phyloP scores from a whole-genome alignment of 2,113 vertebrate species.

The Pygoscelis adeliae region DNA sequence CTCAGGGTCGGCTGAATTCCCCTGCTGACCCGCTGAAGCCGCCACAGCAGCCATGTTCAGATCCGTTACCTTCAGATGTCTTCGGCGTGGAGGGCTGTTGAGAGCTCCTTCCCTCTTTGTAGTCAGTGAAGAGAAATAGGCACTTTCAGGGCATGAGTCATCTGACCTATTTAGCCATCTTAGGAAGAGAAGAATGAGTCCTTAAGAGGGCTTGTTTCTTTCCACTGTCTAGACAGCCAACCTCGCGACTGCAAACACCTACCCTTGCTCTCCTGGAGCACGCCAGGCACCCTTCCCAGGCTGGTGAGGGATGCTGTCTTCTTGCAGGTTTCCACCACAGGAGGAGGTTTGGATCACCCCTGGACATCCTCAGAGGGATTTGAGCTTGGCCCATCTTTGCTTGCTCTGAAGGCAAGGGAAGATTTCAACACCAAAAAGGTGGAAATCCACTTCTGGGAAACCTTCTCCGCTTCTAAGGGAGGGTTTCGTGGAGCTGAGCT shows the following conservation, averaged over 20 bases:
- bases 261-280: not conserved
- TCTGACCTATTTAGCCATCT: slow-evolving; percentile 61
- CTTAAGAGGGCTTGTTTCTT: slow-evolving; percentile 33
- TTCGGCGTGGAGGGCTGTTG: not conserved
- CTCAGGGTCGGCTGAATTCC: not conserved
- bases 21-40: not conserved
- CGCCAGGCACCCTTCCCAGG: not conserved
- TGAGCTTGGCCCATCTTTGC: not conserved
- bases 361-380: not conserved
- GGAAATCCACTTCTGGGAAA: not conserved
- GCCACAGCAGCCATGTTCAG: not conserved
- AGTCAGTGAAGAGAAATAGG: not conserved
- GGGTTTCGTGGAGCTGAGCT: not conserved
- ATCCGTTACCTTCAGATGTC: not conserved
- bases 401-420: not conserved
- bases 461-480: not conserved
- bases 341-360: not conserved
- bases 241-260: slow-evolving; percentile 14
- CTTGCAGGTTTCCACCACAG: not conserved
- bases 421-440: not conserved
- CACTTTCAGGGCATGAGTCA: slow-evolving; percentile 49
- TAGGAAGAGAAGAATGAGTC: slow-evolving; percentile 39
- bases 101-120: not conserved
- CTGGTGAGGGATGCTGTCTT: not conserved
- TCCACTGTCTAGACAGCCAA: slow-evolving; percentile 47